Base-by-base conservation (phyloP, 2,797 vertebrate species). In the Cynodonichthys magdalenae region DNA sequence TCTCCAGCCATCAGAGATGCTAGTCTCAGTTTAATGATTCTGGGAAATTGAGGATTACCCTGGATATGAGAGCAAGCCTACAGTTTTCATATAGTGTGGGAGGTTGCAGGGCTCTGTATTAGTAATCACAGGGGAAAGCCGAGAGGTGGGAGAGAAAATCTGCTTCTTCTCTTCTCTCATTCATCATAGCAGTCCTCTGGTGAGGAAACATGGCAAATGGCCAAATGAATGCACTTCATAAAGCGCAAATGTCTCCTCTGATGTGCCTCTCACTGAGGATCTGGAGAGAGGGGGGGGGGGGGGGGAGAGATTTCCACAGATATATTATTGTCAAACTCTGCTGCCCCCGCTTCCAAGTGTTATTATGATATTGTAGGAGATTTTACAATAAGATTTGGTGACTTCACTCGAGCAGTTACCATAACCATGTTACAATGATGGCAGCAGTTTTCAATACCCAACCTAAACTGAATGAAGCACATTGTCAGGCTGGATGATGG, bases 151-250 rank as follows among this genome's bases (percentile, higher is more conserved):
- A 91, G 90, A 92, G 91, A 90, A 92, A 92, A 92, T 92, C 90
- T 92, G 91, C 89, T 91, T 91, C 90, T 92, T 91, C 91, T 92
- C 90, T 90, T 86, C 90, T 91, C 91, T 90, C 91, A 92, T 92
- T 92, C 91, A 92, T 91, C 90, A 92, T 91, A 89, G 88, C 90
- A 90, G 89, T 91, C 91, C 91, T 91, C 91, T 91, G 86, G 91
- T 92, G 90, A 91, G 91, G 89, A 92, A 91, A 92, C 90, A 91
- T 92, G 91, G 91, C 89, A 92, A 92, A 91, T 90, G 89, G 91
- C 91, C 91, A 92, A 92, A 92, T 91, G 90, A 92, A 92, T 92
- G 89, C 90, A 92, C 91, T 92, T 92, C 90, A 91, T 92, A 91
- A 92, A 91, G 90, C 89, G 84, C 89, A 89, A 91, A 91, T 91